Percentiles rank a stretch among this genome's conserved stretches.
These are phyloP conservation scores for Hippopotamus amphibius DNA, from an alignment of 2,113 vertebrate genomes.

Conservation along the genomic window DNA sequence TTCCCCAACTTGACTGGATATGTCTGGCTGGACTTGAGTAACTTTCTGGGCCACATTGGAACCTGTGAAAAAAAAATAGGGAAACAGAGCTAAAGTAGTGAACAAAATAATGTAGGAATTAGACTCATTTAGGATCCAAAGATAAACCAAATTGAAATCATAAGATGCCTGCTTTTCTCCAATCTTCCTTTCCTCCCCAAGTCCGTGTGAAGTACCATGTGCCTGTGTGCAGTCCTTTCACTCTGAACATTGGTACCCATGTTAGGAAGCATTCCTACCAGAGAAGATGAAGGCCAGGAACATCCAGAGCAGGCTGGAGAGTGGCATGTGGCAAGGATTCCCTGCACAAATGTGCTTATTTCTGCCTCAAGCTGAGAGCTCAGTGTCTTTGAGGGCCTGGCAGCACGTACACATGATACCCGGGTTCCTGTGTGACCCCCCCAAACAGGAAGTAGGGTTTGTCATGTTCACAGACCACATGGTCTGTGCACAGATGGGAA, in stretches of 20 bases:
- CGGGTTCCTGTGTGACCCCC: not conserved
- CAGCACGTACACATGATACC: not conserved
- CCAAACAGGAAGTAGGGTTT: not conserved
- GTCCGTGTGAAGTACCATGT: not conserved
- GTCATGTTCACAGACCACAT: not conserved
- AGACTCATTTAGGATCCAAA: not conserved
- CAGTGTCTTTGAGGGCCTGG: not conserved
- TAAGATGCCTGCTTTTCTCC: not conserved
- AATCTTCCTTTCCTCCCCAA: not conserved
- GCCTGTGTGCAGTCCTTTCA: not conserved
- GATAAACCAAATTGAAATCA: not conserved
- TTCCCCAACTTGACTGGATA: not conserved
- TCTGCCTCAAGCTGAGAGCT: not conserved
- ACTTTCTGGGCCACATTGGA: not conserved
- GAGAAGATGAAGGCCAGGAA: not conserved
- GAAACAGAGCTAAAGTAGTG: not conserved
- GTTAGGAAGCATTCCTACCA: not conserved
- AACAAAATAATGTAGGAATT: not conserved
- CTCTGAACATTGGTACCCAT: not conserved
- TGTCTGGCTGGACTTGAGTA: not conserved
- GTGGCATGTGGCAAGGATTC: not conserved
- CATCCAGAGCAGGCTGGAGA: not conserved
- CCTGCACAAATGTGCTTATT: not conserved
- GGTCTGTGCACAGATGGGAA: not conserved
- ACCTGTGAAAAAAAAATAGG: not conserved